These are phyloP conservation scores for Chymomyza amoena DNA, from an alignment of 2,888 invertebrate genomes.

Conservation along the genomic window DNA sequence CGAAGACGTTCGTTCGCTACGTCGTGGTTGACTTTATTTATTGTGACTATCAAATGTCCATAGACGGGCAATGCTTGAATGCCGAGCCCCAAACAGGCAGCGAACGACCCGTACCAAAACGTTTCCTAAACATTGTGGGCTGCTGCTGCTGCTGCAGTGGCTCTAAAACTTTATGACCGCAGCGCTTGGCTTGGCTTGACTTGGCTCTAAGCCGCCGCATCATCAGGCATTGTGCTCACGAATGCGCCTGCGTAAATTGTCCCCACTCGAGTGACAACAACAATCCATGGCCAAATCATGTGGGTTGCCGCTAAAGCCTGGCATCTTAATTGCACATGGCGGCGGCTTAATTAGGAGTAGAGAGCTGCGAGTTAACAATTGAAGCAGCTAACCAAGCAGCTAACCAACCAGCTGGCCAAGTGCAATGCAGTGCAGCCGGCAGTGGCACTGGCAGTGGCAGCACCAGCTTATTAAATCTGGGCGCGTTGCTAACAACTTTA, in stretches of 20 bases:
- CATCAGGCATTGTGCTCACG: conserved; percentile 8
- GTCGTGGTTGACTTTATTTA: conserved; percentile 57
- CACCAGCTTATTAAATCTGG: conserved; percentile 4
- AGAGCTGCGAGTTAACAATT: neutral
- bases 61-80: conserved; percentile 37
- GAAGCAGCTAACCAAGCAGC: neutral
- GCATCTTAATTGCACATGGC: conserved; percentile 44
- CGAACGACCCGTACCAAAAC: neutral
- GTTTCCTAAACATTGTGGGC: neutral
- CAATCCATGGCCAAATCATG: conserved; percentile 37
- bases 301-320: conserved; percentile 25
- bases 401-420: neutral
- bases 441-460: neutral
- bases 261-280: neutral
- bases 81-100: neutral
- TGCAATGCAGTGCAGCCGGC: neutral
- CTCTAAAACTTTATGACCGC: conserved; percentile 60
- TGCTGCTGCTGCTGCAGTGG: conserved; percentile 14
- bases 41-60: conserved; percentile 32
- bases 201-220: neutral
- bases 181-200: no score
- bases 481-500: neutral
- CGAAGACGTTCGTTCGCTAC: conserved; percentile 1
- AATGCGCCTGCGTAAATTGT: conserved; percentile 3
- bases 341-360: conserved; percentile 37